phyloP scores from a whole-genome alignment of 2,888 invertebrate species.

The Brachyopa scutellaris region DNA sequence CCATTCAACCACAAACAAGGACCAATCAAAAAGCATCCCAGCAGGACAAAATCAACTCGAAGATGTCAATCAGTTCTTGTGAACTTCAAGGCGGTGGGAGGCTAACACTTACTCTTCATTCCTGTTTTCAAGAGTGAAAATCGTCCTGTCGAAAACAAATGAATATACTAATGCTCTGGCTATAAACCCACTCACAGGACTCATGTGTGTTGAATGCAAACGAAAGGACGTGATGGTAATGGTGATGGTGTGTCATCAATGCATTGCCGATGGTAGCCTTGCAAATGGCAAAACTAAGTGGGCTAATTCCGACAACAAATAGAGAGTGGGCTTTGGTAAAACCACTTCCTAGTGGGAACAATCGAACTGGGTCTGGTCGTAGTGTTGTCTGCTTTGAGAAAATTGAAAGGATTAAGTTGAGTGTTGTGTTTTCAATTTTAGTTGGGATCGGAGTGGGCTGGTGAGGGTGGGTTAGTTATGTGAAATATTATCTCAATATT shows the following conservation, averaged over 20 bases:
- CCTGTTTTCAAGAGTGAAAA: too few species aligned
- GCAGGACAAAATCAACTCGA: conserved; percentile 50
- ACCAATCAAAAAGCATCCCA: conserved; percentile 48
- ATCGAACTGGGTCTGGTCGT: too few species aligned
- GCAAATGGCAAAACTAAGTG: conserved; percentile 64
- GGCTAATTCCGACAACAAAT: conserved; percentile 45
- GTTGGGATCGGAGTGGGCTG: too few species aligned
- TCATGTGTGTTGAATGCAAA: conserved; percentile 35
- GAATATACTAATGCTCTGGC: too few species aligned
- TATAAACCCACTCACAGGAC: too few species aligned
- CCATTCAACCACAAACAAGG: conserved; percentile 54
- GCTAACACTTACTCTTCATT: too few species aligned
- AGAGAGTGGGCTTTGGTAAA: neutral
- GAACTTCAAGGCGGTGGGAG: too few species aligned
- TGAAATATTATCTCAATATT: too few species aligned
- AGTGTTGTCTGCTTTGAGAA: neutral
- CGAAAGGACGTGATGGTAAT: conserved; percentile 9
- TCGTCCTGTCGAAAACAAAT: too few species aligned
- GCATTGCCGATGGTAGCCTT: conserved; percentile 37
- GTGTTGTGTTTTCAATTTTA: conserved; percentile 34
- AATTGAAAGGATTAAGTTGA: conserved; percentile 26
- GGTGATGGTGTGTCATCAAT: conserved; percentile 45
- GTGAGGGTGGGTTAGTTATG: too few species aligned
- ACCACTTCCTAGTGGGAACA: too few species aligned
- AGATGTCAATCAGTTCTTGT: conserved; percentile 64